Conservation (phyloP, 2,113 vertebrate species). For the Taxidea taxus region DNA sequence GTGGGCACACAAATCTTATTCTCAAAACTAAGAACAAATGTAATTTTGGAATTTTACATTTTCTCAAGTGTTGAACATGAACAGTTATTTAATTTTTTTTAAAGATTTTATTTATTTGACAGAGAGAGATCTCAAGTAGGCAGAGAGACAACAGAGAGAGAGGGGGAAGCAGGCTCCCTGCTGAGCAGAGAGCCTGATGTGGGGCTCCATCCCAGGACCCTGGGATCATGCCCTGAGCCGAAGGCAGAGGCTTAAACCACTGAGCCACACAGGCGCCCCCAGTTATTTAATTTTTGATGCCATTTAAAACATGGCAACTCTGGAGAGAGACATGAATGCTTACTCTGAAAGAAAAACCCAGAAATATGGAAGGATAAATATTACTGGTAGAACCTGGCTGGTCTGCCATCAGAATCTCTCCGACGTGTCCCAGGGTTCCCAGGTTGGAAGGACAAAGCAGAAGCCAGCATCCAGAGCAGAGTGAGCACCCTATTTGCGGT, state of each 20-base stretch:
- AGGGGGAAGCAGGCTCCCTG: too few relatives aligned
- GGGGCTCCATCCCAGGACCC: too few relatives aligned
- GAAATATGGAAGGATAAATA: not conserved
- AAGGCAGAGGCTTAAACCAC: too few relatives aligned
- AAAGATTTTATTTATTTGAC: too few relatives aligned
- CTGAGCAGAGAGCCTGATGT: too few relatives aligned
- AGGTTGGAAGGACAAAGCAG: not conserved
- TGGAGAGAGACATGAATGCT: not conserved
- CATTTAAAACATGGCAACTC: not conserved
- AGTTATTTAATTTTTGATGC: not conserved
- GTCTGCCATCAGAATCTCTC: not conserved
- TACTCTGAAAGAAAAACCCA: not conserved
- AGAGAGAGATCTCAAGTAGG: too few relatives aligned
- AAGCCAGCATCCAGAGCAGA: not conserved
- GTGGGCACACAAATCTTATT: not conserved
- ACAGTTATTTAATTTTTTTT: not conserved
- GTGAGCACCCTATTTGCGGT: accelerated
- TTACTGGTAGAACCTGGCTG: not conserved
- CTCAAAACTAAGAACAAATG: not conserved
- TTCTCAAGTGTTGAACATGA: not conserved
- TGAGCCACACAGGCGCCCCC: too few relatives aligned
- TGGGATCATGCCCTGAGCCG: too few relatives aligned
- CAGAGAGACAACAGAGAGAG: too few relatives aligned
- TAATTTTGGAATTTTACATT: not conserved
- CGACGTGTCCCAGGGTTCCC: not conserved